Base-by-base conservation (phyloP, 2,888 invertebrate species). In the Rhogogaster chlorosoma region DNA sequence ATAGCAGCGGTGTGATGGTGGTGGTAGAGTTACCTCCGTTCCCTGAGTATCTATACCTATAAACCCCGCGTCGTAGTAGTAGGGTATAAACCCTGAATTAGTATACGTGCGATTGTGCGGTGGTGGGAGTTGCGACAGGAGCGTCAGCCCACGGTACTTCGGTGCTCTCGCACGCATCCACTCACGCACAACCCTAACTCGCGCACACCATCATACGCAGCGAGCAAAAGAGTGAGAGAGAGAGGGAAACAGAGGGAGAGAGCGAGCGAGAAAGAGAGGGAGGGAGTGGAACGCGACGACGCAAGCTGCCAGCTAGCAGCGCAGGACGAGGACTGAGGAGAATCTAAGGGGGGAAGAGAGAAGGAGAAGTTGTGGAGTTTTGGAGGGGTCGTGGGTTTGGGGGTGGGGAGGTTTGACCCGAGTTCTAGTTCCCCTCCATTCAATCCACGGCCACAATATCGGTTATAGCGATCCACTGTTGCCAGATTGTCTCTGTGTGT, bases 391-490 rank as follows among this genome's bases (percentile, higher is more conserved):
- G 67, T 45, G 64, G 29, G 45, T 83, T 45, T 53, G 87, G 87
- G 87, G 88, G 90, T 87, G 91, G 92, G 92, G 92, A 91, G 91
- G 91, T 92, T 92, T 93, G 93, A 93, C 92, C 93, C 91, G 93
- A 92, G 92, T 67, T 83, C 93, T 91, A 92, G 92, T 93, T 92
- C 93, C 93, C 93, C 93, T 93, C 93, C 93, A 91, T 93, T 93
- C 92, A 91, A 92, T 93, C 92, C 91, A 91, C 90, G 91, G 92
- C 89, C 90, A 92, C 92, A 92, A 92, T 91, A 93, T 93, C 92
- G 92, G 92, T 92, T 93, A 92, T 93, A 93, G 91, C 91, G 91
- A 89, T 91, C 67, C 92, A 92, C 91, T 92, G 92, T 92, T 92
- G 92, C 92, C 92, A 92, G 92, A 92, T 92, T 92, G 92, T 89